These are phyloP conservation scores for Cataglyphis livida DNA, from an alignment of 2,888 invertebrate species.

Conservation along the genomic window DNA sequence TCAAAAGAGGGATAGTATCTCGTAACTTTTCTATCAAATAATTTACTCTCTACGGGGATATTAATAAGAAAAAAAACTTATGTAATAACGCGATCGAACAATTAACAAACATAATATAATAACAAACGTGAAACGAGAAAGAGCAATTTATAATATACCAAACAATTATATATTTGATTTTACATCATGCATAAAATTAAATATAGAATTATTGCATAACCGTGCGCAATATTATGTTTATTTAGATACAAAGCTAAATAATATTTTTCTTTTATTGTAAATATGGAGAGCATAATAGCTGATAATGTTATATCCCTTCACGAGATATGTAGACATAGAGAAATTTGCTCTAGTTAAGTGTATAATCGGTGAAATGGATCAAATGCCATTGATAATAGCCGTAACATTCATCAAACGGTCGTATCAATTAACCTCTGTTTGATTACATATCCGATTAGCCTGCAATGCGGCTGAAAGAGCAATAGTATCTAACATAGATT, in stretches of 20 bases:
- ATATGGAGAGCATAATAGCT: constrained; percentile 33
- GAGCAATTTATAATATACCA: background rate
- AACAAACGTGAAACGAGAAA: background rate
- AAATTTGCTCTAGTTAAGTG: constrained; percentile 54
- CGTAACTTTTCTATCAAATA: background rate
- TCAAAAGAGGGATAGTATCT: background rate
- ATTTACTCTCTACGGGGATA: background rate
- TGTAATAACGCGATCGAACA: too few relatives aligned
- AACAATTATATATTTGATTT: too few relatives aligned
- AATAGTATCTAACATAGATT: constrained; percentile 29
- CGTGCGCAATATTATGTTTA: background rate
- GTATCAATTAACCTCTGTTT: constrained; percentile 54
- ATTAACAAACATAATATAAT: background rate
- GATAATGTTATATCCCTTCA: constrained; percentile 46
- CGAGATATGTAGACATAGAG: constrained; percentile 10
- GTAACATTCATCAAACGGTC: constrained; percentile 55
- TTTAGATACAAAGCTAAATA: constrained; percentile 29
- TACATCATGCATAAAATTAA: background rate
- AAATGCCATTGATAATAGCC: constrained; percentile 58
- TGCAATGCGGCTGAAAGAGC: constrained; percentile 44
- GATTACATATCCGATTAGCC: constrained; percentile 44
- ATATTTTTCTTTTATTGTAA: constrained; percentile 28
- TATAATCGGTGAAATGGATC: constrained; percentile 54
- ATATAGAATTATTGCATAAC: background rate
- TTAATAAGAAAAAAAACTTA: background rate